Evolutionary conservation across 2,888 invertebrate species (phyloP).

Genomic region (Eustalomyia histrio): DNA sequence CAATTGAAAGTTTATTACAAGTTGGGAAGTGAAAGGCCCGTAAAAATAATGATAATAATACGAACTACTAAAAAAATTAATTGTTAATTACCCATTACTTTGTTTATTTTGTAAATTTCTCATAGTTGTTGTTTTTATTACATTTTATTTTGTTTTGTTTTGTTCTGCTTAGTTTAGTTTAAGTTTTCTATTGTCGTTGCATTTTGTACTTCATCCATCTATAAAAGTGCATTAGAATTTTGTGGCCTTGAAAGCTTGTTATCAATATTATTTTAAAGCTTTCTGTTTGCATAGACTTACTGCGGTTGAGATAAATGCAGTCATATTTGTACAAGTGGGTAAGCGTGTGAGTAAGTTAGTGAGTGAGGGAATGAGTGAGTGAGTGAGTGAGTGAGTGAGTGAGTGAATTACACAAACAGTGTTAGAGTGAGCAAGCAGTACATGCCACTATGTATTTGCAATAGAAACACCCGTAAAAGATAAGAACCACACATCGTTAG

Average conservation of each 20-base stretch:
- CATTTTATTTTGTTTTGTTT: slow-evolving; percentile 4
- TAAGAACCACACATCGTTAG: slow-evolving; percentile 5
- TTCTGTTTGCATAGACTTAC: slow-evolving; percentile 63
- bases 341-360: neutral
- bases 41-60: neutral
- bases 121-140: slow-evolving; percentile 26
- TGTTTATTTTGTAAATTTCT: slow-evolving; percentile 43
- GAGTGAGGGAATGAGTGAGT: slow-evolving; percentile 21
- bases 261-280: slow-evolving; percentile 67
- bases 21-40: slow-evolving; percentile 20
- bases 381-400: slow-evolving; percentile 2
- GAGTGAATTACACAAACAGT: slow-evolving; percentile 38
- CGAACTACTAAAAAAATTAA: neutral
- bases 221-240: slow-evolving; percentile 57
- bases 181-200: slow-evolving; percentile 2
- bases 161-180: too few species aligned
- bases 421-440: neutral
- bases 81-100: neutral
- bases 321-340: slow-evolving; percentile 4
- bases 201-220: slow-evolving; percentile 65
- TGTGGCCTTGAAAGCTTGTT: slow-evolving; percentile 71
- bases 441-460: neutral
- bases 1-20: slow-evolving; percentile 28
- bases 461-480: slow-evolving; percentile 24
- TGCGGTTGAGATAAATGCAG: slow-evolving; percentile 62